A percentile compares a stretch with the other conserved stretches of the same genome.
Conservation (phyloP, 2,797 vertebrate species). For the Kryptolebias ocellatus region DNA sequence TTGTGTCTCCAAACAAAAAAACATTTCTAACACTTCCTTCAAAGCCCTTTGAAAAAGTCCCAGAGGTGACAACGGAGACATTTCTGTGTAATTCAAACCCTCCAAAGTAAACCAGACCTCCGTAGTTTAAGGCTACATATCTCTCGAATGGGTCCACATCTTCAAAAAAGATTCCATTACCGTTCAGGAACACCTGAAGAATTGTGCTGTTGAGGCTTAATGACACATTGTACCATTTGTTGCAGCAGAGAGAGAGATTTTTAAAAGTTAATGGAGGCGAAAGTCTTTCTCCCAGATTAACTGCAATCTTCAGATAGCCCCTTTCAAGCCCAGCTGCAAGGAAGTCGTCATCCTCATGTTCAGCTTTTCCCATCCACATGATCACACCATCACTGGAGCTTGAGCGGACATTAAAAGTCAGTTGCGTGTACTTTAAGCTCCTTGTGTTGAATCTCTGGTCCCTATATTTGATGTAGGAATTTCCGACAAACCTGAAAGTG, state of each 20-base stretch:
- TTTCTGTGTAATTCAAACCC: slow-evolving; percentile 86
- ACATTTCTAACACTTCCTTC: slow-evolving; percentile 85
- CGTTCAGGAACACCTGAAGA: slow-evolving; percentile 81
- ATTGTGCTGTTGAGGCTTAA: slow-evolving; percentile 83
- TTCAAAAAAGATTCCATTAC: slow-evolving; percentile 75
- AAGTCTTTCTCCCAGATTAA: slow-evolving; percentile 87
- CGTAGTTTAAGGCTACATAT: slow-evolving; percentile 86
- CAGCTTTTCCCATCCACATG: slow-evolving; percentile 85
- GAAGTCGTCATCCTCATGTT: slow-evolving; percentile 87
- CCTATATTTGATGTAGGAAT: slow-evolving; percentile 86
- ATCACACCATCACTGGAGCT: slow-evolving; percentile 80
- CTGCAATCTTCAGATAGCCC: slow-evolving; percentile 81
- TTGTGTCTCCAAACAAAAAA: slow-evolving; percentile 84
- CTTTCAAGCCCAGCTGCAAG: slow-evolving; percentile 85
- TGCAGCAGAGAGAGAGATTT: slow-evolving; percentile 74
- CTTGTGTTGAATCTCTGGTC: slow-evolving; percentile 81
- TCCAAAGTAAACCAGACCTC: slow-evolving; percentile 85
- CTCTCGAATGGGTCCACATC: slow-evolving; percentile 85
- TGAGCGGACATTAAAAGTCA: slow-evolving; percentile 85
- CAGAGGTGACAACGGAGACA: slow-evolving; percentile 78
- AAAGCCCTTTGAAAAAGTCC: slow-evolving; percentile 84
- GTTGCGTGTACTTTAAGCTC: slow-evolving; percentile 77
- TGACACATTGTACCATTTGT: slow-evolving; percentile 80
- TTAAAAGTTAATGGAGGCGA: slow-evolving; percentile 71
- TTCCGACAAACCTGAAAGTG: slow-evolving; percentile 80